Base-by-base conservation (phyloP, 2,113 vertebrate species). In the Mesitornis unicolor region DNA sequence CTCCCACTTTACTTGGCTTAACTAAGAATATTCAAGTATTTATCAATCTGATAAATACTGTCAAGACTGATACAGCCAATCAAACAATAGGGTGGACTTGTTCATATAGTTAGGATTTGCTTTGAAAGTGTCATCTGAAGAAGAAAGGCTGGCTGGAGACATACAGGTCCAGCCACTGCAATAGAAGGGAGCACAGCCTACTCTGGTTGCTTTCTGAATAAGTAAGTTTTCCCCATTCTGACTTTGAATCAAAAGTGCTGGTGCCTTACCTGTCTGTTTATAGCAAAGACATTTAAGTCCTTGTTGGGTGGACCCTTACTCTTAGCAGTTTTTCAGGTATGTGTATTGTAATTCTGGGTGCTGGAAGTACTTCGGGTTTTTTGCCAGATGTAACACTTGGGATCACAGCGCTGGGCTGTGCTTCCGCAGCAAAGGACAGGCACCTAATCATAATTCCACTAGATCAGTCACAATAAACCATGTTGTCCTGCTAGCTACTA, bases 151-250 rank as follows among this genome's bases (percentile, higher is more conserved):
- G 6, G 6, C 19, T 65, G 31, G 13, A 86, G 6, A 13, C 28
- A n/a, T n/a, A 11, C 5, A 57, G 5, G 7, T 50, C 10, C 79
- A 56, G 70, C 2, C 12, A 24, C 10, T 73, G 24, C 11, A 77
- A 17, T 0, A 69, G 10, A 61, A 86, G 2, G 4, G 5, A 80
- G 4, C 1, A 2, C 25, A 77, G 3, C 1, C 13, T 51, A 2
- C 45, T 73, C 1, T 24, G 5, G 0, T 7, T 31, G 12, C 57
- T 26, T 86, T 76, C 6, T 36, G 50, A 79, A 51, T 47, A 71
- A 75, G 38, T 1, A 60, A 8, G 1, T 50, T 96, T 95, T 48
- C 24, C 11, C 7, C 1, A 7, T 69, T 79, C 40, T 83, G 38
- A 78, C 11, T 63, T 59, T 67, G 78, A 87, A 65, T 82, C 2